A percentile compares a stretch with the other conserved stretches of the same genome.
Evolutionary conservation across 2,797 vertebrate species (phyloP).

Genomic region (Darevskia mixta): DNA sequence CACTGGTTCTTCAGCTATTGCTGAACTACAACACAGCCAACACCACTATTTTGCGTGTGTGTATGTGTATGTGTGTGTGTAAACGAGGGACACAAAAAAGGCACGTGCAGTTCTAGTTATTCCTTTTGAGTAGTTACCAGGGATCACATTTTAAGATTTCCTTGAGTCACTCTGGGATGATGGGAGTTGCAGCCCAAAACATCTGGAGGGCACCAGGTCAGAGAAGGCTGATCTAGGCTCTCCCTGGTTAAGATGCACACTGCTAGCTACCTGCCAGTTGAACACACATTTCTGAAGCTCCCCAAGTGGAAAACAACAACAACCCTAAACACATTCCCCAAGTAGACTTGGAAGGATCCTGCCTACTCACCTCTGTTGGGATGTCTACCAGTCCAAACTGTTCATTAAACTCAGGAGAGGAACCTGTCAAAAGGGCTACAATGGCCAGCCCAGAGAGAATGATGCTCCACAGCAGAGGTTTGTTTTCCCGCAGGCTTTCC

Average conservation of each 20-base stretch:
- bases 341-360: not conserved
- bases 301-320: not conserved
- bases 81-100: no score
- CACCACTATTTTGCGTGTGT: no score
- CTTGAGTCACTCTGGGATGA: no score
- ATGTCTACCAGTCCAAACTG: constrained; percentile 97
- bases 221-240: not conserved
- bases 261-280: not conserved
- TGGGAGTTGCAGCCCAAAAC: not conserved
- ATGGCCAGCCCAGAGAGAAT: constrained; percentile 90
- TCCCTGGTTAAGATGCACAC: not conserved
- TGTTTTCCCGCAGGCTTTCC: constrained; percentile 95
- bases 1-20: no score
- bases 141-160: no score
- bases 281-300: not conserved
- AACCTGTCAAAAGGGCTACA: constrained; percentile 89
- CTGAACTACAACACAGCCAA: no score
- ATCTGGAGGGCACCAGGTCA: not conserved
- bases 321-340: not conserved
- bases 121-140: not conserved
- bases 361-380: constrained; percentile 87
- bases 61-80: no score
- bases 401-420: constrained; percentile 94
- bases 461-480: constrained; percentile 93
- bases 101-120: not conserved